These are phyloP conservation scores for Fukomys damarensis DNA, from an alignment of 2,113 vertebrate species.

Conservation along the genomic window DNA sequence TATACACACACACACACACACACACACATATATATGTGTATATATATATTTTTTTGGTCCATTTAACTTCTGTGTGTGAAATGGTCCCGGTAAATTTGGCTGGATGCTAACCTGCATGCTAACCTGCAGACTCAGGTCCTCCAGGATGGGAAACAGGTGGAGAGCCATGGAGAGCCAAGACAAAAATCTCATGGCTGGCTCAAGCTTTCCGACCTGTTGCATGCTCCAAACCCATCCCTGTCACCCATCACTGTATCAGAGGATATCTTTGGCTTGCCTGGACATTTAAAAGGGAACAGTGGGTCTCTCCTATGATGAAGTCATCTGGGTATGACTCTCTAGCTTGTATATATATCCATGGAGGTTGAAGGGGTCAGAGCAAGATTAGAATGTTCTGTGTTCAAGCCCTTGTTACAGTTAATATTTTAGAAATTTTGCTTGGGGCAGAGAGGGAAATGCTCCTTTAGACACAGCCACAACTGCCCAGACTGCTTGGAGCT, in stretches of 20 bases:
- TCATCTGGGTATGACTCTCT: neutral
- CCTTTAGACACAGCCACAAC: too few relatives aligned
- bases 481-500: too few relatives aligned
- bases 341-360: rapidly evolving
- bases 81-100: too few relatives aligned
- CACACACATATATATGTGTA: too few relatives aligned
- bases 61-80: neutral
- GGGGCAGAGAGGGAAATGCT: neutral
- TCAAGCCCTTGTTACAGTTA: neutral
- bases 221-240: neutral
- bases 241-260: neutral
- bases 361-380: neutral
- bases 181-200: neutral
- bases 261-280: neutral
- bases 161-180: too few relatives aligned
- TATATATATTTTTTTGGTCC: too few relatives aligned
- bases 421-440: neutral
- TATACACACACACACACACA: too few relatives aligned
- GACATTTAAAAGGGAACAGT: neutral
- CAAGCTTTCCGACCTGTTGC: neutral
- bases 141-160: neutral
- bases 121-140: too few relatives aligned
- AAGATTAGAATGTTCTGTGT: neutral
- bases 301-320: neutral
- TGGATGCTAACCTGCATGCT: neutral